phyloP scores from a whole-genome alignment of 2,797 vertebrate genomes.

The Cuniculus paca region DNA sequence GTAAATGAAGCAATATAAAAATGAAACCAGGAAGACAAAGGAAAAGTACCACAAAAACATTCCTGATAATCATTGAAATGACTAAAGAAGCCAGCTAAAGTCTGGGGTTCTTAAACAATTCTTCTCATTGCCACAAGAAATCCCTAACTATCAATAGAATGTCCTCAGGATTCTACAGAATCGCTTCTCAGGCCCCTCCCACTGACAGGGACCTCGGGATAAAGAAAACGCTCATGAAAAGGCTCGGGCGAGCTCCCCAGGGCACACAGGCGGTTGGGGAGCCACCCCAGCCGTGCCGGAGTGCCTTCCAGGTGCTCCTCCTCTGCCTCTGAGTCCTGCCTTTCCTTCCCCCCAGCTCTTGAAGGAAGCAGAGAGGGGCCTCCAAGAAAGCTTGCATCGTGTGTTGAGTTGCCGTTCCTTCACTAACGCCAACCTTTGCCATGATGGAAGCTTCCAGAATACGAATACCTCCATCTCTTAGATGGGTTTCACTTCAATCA shows the following conservation, averaged over 20 bases:
- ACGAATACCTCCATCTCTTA: slow-evolving; percentile 71
- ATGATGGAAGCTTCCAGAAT: slow-evolving; percentile 80
- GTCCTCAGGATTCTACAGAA: neutral
- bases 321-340: slow-evolving; percentile 69
- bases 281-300: slow-evolving; percentile 42
- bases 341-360: slow-evolving; percentile 79
- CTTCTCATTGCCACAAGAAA: neutral
- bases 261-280: slow-evolving; percentile 58
- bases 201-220: slow-evolving; percentile 70
- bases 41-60: neutral
- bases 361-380: slow-evolving; percentile 64
- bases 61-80: neutral
- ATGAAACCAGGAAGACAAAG: slow-evolving; percentile 51
- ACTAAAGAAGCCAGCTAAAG: slow-evolving; percentile 10
- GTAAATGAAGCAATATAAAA: slow-evolving; percentile 71
- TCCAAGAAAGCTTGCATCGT: slow-evolving; percentile 65
- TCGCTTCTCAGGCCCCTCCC: slow-evolving; percentile 61
- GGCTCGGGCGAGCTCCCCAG: slow-evolving; percentile 41
- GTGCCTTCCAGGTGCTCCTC: slow-evolving; percentile 64
- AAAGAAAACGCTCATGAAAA: slow-evolving; percentile 71
- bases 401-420: slow-evolving; percentile 67
- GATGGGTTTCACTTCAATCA: slow-evolving; percentile 80
- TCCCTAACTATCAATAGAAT: slow-evolving; percentile 58
- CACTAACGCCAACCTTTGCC: slow-evolving; percentile 54
- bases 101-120: neutral